Evolutionary conservation across 2,797 vertebrate species (phyloP).

Genomic region (Phyllotis vaccarum): DNA sequence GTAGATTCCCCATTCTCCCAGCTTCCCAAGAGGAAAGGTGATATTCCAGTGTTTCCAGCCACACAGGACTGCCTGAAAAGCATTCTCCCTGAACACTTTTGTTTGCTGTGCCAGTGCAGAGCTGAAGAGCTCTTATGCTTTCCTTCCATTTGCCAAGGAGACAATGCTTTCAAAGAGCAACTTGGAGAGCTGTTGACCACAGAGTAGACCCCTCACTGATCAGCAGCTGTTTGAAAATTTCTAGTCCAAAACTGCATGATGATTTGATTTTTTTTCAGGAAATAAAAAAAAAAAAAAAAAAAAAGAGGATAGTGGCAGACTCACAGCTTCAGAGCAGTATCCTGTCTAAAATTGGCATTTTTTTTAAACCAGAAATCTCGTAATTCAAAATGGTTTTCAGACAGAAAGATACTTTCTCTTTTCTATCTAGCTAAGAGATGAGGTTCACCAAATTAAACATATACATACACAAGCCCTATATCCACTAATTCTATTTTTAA

Average conservation of each 20-base stretch:
- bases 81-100: not conserved
- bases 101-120: constrained; percentile 38
- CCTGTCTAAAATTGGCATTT: constrained; percentile 13
- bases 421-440: constrained; percentile 6
- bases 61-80: constrained; percentile 28
- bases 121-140: not conserved
- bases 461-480: not conserved
- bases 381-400: constrained; percentile 49
- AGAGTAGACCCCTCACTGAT: constrained; percentile 45
- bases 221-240: constrained; percentile 65
- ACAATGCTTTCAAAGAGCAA: constrained; percentile 70
- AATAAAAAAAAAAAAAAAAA: too few species aligned
- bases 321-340: constrained; percentile 16
- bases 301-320: constrained; percentile 27
- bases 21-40: not conserved
- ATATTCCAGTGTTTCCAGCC: not conserved
- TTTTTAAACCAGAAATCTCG: constrained; percentile 47
- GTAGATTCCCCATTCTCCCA: not conserved
- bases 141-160: constrained; percentile 52
- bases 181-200: constrained; percentile 1
- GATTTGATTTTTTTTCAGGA: constrained; percentile 74
- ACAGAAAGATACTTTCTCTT: not conserved
- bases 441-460: not conserved
- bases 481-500: constrained; percentile 51
- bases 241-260: not conserved